Conservation (phyloP, 2,888 invertebrate genomes). For the Ceratothoa steindachneri region DNA sequence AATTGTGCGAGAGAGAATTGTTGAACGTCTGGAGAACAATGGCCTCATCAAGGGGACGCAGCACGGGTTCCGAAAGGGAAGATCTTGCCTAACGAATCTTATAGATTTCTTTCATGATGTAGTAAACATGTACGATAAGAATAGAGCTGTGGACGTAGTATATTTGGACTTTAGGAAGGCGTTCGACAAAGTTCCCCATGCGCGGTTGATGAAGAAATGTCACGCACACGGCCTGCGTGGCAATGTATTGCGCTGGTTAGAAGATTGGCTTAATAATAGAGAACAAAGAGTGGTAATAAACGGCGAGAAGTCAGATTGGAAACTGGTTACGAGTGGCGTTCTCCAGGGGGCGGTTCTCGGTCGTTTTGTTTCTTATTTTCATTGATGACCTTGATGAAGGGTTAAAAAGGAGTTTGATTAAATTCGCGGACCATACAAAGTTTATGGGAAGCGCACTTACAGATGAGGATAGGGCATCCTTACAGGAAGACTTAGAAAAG, state of each 20-base stretch:
- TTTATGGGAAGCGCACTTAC: not conserved
- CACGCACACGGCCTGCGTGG: not conserved
- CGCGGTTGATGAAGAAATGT: not conserved
- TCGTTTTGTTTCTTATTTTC: not conserved
- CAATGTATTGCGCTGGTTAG: not conserved
- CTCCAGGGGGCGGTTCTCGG: not conserved
- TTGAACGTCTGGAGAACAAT: not conserved
- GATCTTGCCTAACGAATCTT: not conserved
- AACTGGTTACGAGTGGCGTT: not conserved
- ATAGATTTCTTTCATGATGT: not conserved
- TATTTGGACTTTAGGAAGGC: not conserved
- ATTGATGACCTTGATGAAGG: not conserved
- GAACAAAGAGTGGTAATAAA: not conserved
- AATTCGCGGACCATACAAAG: not conserved
- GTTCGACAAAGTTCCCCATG: not conserved
- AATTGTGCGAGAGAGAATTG: not conserved
- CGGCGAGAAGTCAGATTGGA: not conserved
- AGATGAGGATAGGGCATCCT: too few species aligned
- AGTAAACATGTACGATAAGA: not conserved
- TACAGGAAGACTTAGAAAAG: not conserved
- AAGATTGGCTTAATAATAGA: not conserved
- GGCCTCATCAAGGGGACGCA: not conserved
- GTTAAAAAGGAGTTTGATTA: not conserved
- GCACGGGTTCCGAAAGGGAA: not conserved
- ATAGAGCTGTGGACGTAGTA: not conserved